These are phyloP conservation scores for Octomys mimax DNA, from an alignment of 2,797 vertebrate genomes.

Conservation along the genomic window DNA sequence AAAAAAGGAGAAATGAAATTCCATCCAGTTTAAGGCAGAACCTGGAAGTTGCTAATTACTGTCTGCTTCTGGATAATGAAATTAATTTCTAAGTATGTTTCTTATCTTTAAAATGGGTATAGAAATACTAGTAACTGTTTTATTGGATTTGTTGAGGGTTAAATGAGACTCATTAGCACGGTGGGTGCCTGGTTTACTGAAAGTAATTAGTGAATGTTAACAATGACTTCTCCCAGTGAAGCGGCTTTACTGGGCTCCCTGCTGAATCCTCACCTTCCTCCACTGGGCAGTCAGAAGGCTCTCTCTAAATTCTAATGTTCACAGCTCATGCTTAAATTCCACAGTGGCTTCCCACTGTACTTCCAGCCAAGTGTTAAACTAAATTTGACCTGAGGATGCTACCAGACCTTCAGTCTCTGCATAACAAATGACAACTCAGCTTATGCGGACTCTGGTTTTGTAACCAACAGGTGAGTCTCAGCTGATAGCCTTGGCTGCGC, in stretches of 20 bases:
- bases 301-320: neutral
- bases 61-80: neutral
- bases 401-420: neutral
- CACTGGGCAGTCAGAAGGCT: neutral
- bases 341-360: neutral
- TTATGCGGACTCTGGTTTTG: neutral
- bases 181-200: neutral
- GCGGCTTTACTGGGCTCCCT: neutral
- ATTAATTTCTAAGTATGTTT: constrained; percentile 39
- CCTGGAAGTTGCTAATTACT: constrained; percentile 3
- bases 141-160: neutral
- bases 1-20: neutral
- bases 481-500: neutral
- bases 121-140: neutral
- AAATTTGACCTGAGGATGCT: neutral
- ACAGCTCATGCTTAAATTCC: constrained; percentile 47
- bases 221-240: neutral
- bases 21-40: neutral
- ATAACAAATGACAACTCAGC: neutral
- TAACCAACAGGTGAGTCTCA: neutral
- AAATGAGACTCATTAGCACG: neutral
- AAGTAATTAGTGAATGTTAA: neutral
- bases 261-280: neutral
- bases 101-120: constrained; percentile 24
- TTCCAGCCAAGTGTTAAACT: constrained; percentile 22